phyloP scores from a whole-genome alignment of 92 coral and sea anemone genomes.

The Epizoanthus fatuus region DNA sequence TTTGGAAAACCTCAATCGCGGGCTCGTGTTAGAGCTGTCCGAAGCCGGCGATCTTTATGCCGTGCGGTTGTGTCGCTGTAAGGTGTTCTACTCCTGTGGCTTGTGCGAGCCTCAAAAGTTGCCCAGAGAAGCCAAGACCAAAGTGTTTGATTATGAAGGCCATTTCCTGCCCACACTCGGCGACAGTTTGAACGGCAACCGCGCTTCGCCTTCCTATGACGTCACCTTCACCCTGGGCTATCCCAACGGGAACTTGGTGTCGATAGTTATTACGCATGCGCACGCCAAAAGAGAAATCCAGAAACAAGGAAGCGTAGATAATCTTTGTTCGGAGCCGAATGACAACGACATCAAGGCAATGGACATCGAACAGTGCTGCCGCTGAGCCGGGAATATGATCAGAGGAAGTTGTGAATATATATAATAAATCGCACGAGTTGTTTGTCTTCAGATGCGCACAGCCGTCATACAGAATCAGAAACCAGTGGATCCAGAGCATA shows the following conservation, averaged over 20 bases:
- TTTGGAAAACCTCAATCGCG: conserved; percentile 71
- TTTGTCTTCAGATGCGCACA: too few relatives aligned
- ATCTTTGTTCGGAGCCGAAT: conserved; percentile 72
- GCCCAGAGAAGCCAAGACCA: conserved; percentile 73
- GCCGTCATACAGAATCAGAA: too few relatives aligned
- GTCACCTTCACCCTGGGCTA: conserved; percentile 73
- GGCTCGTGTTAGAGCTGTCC: conserved; percentile 76
- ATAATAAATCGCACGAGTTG: too few relatives aligned
- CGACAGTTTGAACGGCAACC: conserved; percentile 51
- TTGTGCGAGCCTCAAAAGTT: conserved; percentile 66
- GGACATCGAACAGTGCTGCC: conserved; percentile 9
- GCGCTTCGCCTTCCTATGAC: conserved; percentile 69
- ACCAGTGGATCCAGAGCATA: too few relatives aligned
- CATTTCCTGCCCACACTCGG: conserved; percentile 55
- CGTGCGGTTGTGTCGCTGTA: conserved; percentile 71
- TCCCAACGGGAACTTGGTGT: conserved; percentile 69
- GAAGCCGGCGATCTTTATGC: conserved; percentile 70
- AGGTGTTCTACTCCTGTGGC: conserved; percentile 72
- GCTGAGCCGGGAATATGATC: too few relatives aligned
- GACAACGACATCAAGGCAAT: conserved; percentile 54
- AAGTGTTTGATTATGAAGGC: conserved; percentile 82
- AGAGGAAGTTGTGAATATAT: too few relatives aligned
- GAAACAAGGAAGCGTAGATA: conserved; percentile 47
- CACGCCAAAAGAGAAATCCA: conserved; percentile 64
- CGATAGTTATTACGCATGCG: conserved; percentile 72